Conservation (phyloP, 2,888 invertebrate genomes). For the Cerastis rubricosa region DNA sequence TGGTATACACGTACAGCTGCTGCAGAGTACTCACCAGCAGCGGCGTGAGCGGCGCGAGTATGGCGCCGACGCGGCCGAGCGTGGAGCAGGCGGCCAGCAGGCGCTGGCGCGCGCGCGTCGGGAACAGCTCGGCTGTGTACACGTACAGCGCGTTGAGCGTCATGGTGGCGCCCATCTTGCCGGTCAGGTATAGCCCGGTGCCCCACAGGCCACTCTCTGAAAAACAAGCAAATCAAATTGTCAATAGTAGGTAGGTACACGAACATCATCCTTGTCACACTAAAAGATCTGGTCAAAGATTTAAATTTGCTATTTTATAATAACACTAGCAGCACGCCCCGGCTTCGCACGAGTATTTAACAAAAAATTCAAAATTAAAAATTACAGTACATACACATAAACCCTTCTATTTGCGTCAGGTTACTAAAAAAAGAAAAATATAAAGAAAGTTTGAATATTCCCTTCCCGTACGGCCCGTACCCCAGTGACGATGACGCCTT, state of each 20-base stretch:
- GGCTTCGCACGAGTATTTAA: too few species aligned
- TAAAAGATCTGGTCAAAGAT: too few species aligned
- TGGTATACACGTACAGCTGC: background rate
- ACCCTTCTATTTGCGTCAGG: too few species aligned
- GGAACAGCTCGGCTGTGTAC: conserved; percentile 94
- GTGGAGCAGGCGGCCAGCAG: conserved; percentile 93
- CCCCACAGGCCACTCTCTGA: conserved; percentile 69
- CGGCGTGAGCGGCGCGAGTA: conserved; percentile 93
- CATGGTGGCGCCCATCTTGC: conserved; percentile 92
- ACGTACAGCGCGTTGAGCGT: conserved; percentile 93
- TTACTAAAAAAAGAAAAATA: too few species aligned
- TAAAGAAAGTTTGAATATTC: too few species aligned
- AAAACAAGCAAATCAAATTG: conserved; percentile 1
- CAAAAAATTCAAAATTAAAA: too few species aligned
- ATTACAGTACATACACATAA: too few species aligned
- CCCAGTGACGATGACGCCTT: too few species aligned
- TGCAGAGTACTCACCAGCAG: conserved; percentile 87
- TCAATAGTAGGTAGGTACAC: conserved; percentile 6
- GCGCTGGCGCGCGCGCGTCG: conserved; percentile 93
- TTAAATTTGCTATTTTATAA: too few species aligned
- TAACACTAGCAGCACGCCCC: too few species aligned
- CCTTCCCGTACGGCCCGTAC: too few species aligned
- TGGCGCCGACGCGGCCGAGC: conserved; percentile 93
- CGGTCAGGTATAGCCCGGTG: conserved; percentile 89
- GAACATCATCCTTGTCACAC: background rate